phyloP scores from a whole-genome alignment of 2,113 vertebrate genomes.

The Muscicapa adusta region DNA sequence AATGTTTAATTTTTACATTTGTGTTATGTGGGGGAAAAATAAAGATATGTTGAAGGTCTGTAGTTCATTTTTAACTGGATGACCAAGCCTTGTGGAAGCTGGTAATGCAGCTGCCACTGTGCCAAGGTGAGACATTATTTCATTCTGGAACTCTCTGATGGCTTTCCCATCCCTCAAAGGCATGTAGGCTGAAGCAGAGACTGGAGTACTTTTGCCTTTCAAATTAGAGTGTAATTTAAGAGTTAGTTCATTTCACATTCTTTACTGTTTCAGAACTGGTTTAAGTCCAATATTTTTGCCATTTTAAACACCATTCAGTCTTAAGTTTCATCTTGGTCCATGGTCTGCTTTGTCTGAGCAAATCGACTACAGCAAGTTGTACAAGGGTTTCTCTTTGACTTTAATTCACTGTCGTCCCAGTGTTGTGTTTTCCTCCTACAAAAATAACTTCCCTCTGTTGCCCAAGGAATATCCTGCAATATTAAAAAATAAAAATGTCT shows the following conservation, averaged over 20 bases:
- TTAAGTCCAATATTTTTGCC: neutral
- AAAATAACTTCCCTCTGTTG: neutral
- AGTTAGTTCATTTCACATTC: neutral
- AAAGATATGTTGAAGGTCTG: neutral
- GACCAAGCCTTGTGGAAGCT: neutral
- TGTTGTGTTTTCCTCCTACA: neutral
- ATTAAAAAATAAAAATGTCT: neutral
- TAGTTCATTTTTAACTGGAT: neutral
- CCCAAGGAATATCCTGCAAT: neutral
- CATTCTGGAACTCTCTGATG: neutral
- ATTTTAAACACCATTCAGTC: neutral
- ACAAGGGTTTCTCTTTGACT: neutral
- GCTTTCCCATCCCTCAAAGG: neutral
- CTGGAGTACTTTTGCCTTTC: neutral
- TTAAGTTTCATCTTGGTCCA: neutral
- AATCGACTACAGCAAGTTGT: neutral
- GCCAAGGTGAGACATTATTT: constrained; percentile 2
- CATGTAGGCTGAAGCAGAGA: neutral
- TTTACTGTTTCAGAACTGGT: neutral
- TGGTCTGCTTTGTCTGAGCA: neutral
- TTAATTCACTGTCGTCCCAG: neutral
- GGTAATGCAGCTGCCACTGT: neutral
- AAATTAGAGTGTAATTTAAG: neutral
- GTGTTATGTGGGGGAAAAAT: neutral
- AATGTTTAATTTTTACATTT: neutral